These are phyloP conservation scores for Gnathonemus echidnorhynchus DNA, from an alignment of 2,113 vertebrate genomes.

Conservation along the genomic window DNA sequence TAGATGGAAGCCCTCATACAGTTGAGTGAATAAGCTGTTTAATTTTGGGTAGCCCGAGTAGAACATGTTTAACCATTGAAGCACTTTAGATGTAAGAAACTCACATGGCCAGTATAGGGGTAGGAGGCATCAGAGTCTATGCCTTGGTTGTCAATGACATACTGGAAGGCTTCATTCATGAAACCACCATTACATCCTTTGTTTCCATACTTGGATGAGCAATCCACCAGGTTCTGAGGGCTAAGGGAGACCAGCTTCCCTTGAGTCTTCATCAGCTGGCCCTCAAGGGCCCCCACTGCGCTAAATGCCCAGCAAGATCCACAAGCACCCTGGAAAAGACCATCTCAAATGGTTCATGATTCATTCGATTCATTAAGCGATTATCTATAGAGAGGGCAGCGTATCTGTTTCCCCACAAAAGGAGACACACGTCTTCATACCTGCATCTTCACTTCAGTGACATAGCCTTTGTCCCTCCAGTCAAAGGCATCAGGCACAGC, in stretches of 20 bases:
- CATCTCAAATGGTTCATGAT: no score
- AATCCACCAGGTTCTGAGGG: constrained; percentile 70
- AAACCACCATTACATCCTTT: constrained; percentile 60
- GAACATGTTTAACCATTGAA: background rate
- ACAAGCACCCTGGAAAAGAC: constrained; percentile 51
- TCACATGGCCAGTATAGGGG: constrained; percentile 51
- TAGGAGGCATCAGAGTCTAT: constrained; percentile 62
- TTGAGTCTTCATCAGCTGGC: constrained; percentile 56
- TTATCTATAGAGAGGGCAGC: background rate
- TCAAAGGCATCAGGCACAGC: constrained; percentile 59
- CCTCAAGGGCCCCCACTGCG: constrained; percentile 63
- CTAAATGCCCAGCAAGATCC: constrained; percentile 74
- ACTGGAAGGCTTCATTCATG: constrained; percentile 53
- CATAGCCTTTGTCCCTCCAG: constrained; percentile 71
- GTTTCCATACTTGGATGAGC: constrained; percentile 58
- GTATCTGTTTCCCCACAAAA: background rate
- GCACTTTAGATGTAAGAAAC: constrained; percentile 7
- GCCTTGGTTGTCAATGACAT: constrained; percentile 62
- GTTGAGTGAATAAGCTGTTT: background rate
- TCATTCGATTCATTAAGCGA: background rate
- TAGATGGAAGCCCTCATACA: background rate
- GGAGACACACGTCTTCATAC: constrained; percentile 37
- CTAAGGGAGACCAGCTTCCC: constrained; percentile 63
- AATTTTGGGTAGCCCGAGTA: background rate
- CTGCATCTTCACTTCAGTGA: constrained; percentile 77